phyloP scores from a whole-genome alignment of 2,888 invertebrate species.

The Apotomis turbidana region DNA sequence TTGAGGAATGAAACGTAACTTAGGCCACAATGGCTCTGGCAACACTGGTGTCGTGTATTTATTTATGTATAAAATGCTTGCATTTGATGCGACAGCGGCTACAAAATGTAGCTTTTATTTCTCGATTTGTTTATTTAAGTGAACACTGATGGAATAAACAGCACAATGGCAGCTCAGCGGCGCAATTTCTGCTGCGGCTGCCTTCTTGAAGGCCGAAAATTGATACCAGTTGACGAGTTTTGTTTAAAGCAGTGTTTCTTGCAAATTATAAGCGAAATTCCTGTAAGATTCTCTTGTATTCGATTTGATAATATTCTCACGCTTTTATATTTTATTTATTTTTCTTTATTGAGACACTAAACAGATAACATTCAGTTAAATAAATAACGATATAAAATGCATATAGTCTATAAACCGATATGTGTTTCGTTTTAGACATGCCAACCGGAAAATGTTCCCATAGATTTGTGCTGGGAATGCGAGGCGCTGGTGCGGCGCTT shows the following conservation, averaged over 20 bases:
- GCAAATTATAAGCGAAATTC: constrained; percentile 62
- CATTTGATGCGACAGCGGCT: not conserved
- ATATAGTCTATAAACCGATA: no score
- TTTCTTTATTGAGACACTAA: no score
- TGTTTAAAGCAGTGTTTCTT: constrained; percentile 59
- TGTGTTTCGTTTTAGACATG: constrained; percentile 44
- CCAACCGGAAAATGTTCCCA: constrained; percentile 36
- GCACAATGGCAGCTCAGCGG: constrained; percentile 26
- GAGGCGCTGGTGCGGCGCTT: constrained; percentile 56
- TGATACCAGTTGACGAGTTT: constrained; percentile 54
- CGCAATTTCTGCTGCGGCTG: constrained; percentile 62
- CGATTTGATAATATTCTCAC: not conserved
- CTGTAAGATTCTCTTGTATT: constrained; percentile 51
- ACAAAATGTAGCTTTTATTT: constrained; percentile 12
- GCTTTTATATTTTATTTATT: not conserved
- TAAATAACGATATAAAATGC: no score
- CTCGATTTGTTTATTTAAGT: constrained; percentile 11
- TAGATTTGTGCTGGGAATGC: constrained; percentile 71
- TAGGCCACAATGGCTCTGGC: no score
- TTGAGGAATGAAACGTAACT: no score
- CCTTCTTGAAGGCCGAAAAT: constrained; percentile 61
- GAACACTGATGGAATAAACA: not conserved
- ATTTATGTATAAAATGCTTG: not conserved
- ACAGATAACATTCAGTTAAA: no score
- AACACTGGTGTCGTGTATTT: no score